Conservation (phyloP, 2,113 vertebrate species). For the Protobothrops mucrosquamatus region DNA sequence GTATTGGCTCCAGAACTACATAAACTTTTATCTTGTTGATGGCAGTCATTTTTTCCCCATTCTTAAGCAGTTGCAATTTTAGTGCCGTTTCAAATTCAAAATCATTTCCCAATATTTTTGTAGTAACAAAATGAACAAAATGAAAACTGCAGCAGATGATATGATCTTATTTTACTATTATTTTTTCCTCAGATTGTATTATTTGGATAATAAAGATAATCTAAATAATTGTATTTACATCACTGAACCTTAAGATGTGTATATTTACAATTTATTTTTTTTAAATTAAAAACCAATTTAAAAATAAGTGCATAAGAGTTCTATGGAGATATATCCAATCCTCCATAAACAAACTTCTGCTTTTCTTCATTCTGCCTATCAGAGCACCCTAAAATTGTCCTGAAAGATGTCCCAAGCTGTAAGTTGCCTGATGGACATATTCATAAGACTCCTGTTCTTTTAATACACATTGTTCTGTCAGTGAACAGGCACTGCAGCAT, state of each 20-base stretch:
- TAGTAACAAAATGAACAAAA: too few relatives aligned
- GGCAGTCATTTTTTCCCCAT: neutral
- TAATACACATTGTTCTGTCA: neutral
- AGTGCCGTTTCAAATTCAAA: too few relatives aligned
- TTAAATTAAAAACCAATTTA: too few relatives aligned
- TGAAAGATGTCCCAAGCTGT: neutral
- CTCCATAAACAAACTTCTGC: neutral
- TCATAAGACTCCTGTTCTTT: neutral
- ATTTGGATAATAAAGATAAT: too few relatives aligned
- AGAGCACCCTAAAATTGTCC: neutral
- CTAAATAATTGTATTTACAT: too few relatives aligned
- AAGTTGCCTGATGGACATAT: neutral
- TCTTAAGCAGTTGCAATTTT: neutral
- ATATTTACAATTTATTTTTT: too few relatives aligned
- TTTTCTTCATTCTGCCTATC: neutral
- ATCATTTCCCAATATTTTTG: too few relatives aligned
- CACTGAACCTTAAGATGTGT: too few relatives aligned
- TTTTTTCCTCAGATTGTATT: too few relatives aligned
- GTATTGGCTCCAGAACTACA: neutral
- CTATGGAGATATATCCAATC: neutral
- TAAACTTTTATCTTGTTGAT: neutral
- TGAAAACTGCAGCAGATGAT: too few relatives aligned
- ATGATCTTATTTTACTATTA: too few relatives aligned
- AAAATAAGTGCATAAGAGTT: neutral
- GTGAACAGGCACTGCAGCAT: neutral